Evolutionary conservation across 2,888 invertebrate genomes (phyloP), one percentile per base, ranked within the genome.

Genomic region (Noctua pronuba): DNA sequence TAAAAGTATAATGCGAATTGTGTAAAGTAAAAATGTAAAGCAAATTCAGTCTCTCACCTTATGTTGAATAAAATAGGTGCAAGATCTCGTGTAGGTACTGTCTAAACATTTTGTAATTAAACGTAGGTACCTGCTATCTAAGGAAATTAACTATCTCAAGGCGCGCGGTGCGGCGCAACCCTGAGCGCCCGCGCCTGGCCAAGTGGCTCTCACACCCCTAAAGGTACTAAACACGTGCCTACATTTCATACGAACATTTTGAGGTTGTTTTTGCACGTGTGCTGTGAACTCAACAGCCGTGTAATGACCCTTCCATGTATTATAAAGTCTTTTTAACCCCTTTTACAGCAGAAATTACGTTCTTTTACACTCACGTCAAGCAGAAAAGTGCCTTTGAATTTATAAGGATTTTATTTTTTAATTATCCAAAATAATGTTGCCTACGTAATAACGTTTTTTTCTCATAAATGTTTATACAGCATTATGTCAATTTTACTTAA

Each of bases 221-320:
- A 55, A 75, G 87, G 80, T 82, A 88, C 83, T 88, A 85, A 83
- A 87, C 85, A 81, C 79, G 83, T 86, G 79, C 78, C 88, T 86
- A 83, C 81, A 83, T 88, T 88, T 89, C 88, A 86, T 88, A 86
- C 82, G 73, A 82, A 89, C 91, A 90, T 92, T 92, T 92, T 88
- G 88, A 92, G 90, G 92, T 93, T 93, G 91, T 94, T 93, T 94
- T 92, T 93, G 92, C 93, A 94, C 94, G 93, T 93, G 89, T 94
- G 94, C 94, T 92, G 94, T 91, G 93, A 93, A 93, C 91, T 94
- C 94, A 95, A 95, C 91, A 92, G 89, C 92, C 95, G 94, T 95
- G 92, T 94, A 94, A 95, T 94, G 95, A 93, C 94, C 93, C 94
- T 94, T 93, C 90, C 92, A 91, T 92, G 92, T 93, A 94, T 95